Conservation (phyloP, 2,888 invertebrate species). For the Diarsia brunnea region DNA sequence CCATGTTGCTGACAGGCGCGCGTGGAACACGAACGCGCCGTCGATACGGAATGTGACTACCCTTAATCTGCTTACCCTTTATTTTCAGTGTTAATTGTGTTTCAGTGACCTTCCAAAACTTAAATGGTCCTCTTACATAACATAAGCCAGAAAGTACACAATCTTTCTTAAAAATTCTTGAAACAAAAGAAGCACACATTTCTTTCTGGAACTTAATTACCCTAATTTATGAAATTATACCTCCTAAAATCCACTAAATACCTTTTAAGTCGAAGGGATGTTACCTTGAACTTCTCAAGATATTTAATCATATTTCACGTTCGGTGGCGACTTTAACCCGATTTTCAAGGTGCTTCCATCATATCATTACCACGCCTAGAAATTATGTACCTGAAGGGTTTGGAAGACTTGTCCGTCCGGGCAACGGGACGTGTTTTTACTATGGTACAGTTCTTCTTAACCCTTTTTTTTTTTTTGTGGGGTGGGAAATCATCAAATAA, state of each 20-base stretch:
- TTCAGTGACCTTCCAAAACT: background rate
- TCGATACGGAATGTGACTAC: no score
- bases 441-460: no score
- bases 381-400: background rate
- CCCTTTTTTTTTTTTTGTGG: no score
- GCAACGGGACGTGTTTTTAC: no score
- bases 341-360: background rate
- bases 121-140: background rate
- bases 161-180: background rate
- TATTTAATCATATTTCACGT: background rate
- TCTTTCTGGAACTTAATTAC: slow-evolving; percentile 17
- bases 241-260: slow-evolving; percentile 10
- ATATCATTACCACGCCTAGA: background rate
- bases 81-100: background rate
- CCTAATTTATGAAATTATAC: slow-evolving; percentile 28
- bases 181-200: slow-evolving; percentile 3
- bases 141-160: background rate
- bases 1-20: no score
- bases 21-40: no score
- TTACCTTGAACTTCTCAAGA: slow-evolving; percentile 19
- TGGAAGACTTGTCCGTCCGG: no score
- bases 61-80: background rate
- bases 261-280: slow-evolving; percentile 4
- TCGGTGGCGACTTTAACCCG: background rate
- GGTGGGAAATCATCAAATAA: no score